Evolutionary conservation across 1,140 invertebrate species (phyloP), one percentile per base, ranked within the genome.

Genomic region (Chironomus striatipennis): DNA sequence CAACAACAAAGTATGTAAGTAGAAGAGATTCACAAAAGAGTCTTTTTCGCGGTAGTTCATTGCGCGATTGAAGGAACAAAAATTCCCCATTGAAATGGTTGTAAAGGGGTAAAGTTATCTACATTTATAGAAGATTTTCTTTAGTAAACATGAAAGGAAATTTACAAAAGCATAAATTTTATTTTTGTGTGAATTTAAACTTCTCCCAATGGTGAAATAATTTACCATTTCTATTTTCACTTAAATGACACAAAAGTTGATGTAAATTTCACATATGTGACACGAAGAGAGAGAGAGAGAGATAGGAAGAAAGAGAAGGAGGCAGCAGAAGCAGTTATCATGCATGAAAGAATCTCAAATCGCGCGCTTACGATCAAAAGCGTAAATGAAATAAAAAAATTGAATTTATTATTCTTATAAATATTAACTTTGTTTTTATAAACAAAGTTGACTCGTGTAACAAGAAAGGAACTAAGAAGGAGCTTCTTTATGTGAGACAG

Each of bases 321-420:
- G n/a, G 15, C 47, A 57, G n/a, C 15, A n/a, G 47, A 12, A 15
- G 12, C n/a, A 5, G 47, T n/a, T 57, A 47, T 47, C 15, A 34
- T 34, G n/a, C 47, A n/a, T 57, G 47, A 15, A 12, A 12, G 47
- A 15, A 57, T 57, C 12, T 15, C n/a, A 34, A 34, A 34, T 34
- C 24, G 24, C 24, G 24, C 24, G 4, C 12, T 57, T 12, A 57
- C 47, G 12, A 57, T 57, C 47, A 57, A 57, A 57, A 57, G 65
- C 65, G 65, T 70, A 70, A 70, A 70, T 70, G 65, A 70, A 70
- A 70, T 70, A 70, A 70, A 70, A 57, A 70, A 70, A 70, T 20
- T 70, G 65, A 70, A 70, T 70, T 70, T 70, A 70, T 70, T 70
- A 70, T 70, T 70, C 65, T 70, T 70, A 70, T 70, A 70, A 70